Evolutionary conservation across 2,888 invertebrate species (phyloP).

Genomic region (Mesochorus sp.): DNA sequence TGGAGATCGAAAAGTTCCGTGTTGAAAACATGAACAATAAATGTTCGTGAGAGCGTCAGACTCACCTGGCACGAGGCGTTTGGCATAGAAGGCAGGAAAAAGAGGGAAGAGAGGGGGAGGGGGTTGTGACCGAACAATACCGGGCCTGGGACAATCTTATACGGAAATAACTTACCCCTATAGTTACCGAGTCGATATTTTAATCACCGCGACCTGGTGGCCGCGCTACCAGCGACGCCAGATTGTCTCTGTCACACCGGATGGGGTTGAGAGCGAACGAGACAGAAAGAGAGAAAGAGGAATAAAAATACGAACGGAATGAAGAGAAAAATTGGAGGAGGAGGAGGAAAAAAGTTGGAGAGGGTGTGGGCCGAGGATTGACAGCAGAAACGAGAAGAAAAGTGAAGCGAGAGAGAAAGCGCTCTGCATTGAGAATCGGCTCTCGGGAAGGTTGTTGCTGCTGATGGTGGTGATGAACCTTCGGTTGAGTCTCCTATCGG

Average conservation of each 20-base stretch:
- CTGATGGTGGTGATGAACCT: constrained; percentile 24
- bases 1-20: constrained; percentile 35
- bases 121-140: constrained; percentile 50
- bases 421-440: constrained; percentile 12
- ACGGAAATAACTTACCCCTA: constrained; percentile 58
- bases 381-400: constrained; percentile 31
- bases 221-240: constrained; percentile 61
- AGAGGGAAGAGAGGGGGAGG: not conserved
- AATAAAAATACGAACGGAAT: constrained; percentile 31
- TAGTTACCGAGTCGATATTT: constrained; percentile 77
- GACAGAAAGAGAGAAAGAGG: constrained; percentile 54
- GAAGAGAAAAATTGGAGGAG: constrained; percentile 41
- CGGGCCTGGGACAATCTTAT: constrained; percentile 52
- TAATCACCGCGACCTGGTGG: constrained; percentile 76
- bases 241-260: constrained; percentile 67
- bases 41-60: constrained; percentile 5
- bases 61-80: not conserved
- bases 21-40: not conserved
- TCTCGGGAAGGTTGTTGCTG: not conserved
- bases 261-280: constrained; percentile 34
- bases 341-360: constrained; percentile 1
- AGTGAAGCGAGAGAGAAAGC: constrained; percentile 18
- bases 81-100: not conserved
- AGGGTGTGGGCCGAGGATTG: constrained; percentile 37
- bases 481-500: constrained; percentile 1